phyloP scores from a whole-genome alignment of 2,113 vertebrate species.

The Bufo bufo region DNA sequence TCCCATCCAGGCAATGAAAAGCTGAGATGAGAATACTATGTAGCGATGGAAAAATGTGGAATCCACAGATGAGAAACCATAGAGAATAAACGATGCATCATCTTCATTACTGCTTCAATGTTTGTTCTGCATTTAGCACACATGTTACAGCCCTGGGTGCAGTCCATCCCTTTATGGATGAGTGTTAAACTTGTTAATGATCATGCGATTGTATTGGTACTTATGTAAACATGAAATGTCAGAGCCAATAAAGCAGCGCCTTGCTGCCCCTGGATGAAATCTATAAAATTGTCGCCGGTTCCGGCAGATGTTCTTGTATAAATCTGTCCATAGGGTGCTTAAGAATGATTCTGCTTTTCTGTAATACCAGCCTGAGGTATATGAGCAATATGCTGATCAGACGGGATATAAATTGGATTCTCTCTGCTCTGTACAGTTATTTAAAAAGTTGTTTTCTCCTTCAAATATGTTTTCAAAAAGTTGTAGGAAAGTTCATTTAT shows the following conservation, averaged over 20 bases:
- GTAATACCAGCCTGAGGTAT: conserved; percentile 48
- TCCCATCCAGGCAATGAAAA: too few relatives aligned
- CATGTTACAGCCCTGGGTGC: conserved; percentile 21
- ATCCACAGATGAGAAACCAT: not conserved
- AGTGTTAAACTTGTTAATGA: conserved; percentile 31
- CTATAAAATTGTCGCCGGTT: conserved; percentile 15
- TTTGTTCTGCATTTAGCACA: not conserved
- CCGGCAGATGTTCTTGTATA: conserved; percentile 37
- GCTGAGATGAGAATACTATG: too few relatives aligned
- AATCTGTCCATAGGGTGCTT: conserved; percentile 44
- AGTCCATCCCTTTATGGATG: conserved; percentile 21
- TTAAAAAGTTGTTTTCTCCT: not conserved
- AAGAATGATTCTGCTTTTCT: conserved; percentile 17
- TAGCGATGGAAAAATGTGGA: not conserved
- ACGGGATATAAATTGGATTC: conserved; percentile 13
- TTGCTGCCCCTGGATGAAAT: conserved; percentile 37
- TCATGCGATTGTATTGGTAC: conserved; percentile 12
- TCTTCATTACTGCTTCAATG: conserved; percentile 1
- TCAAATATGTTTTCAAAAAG: not conserved
- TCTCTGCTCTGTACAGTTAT: not conserved
- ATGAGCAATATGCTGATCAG: conserved; percentile 47
- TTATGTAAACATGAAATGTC: conserved; percentile 46
- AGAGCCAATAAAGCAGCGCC: not conserved
- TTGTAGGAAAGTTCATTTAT: not conserved
- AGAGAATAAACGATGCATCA: not conserved